A percentile compares a stretch with the other conserved stretches of the same genome.
Evolutionary conservation across 2,113 vertebrate genomes (phyloP).

Genomic region (Pogona vitticeps): DNA sequence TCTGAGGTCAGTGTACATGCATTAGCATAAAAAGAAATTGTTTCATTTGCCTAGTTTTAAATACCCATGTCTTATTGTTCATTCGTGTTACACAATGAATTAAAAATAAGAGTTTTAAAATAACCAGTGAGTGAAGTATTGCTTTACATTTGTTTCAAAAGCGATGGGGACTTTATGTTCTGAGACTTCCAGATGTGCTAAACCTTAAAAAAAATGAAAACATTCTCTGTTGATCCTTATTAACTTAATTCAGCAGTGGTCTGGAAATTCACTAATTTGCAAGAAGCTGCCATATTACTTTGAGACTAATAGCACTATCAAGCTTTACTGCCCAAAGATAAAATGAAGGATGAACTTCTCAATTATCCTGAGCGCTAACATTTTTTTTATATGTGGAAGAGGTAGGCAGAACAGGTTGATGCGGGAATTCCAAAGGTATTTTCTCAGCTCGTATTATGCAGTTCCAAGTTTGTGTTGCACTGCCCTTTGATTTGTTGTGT

Average conservation of each 20-base stretch:
- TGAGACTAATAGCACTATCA: neutral
- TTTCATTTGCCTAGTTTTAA: slow-evolving; percentile 18
- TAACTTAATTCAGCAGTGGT: neutral
- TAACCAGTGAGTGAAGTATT: neutral
- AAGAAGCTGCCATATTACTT: neutral
- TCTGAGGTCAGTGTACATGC: slow-evolving; percentile 1
- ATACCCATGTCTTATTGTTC: slow-evolving; percentile 19
- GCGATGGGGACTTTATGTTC: slow-evolving; percentile 12
- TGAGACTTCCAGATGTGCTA: neutral
- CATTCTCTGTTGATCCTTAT: neutral
- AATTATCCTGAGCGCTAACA: neutral
- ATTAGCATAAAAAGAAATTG: neutral
- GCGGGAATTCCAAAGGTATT: neutral
- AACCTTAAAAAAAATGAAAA: neutral
- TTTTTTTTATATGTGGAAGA: neutral
- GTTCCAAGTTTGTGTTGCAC: too few relatives aligned
- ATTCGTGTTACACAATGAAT: neutral
- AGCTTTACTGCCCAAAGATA: neutral
- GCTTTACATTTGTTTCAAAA: neutral
- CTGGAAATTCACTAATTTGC: neutral
- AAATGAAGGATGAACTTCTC: neutral
- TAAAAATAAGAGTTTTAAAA: slow-evolving; percentile 43
- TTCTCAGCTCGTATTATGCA: neutral
- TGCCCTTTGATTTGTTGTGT: too few relatives aligned
- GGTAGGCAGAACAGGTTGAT: neutral